Base-by-base conservation (phyloP, 2,113 vertebrate genomes). In the Polyodon spathula region DNA sequence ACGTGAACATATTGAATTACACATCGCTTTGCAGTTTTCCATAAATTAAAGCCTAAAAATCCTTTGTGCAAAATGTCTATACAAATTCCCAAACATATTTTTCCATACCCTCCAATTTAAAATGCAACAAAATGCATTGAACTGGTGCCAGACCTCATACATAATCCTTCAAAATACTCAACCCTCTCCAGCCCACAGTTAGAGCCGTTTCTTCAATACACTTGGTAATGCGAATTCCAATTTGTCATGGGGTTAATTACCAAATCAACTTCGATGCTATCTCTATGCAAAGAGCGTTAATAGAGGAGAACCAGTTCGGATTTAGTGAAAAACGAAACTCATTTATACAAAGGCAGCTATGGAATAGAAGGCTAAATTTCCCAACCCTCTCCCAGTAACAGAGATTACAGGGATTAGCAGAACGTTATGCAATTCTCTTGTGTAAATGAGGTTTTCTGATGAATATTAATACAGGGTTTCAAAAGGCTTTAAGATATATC, bases 381-480 rank as follows among this genome's bases (percentile, higher is more conserved):
- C 15, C 10, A 39, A n/a, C 52, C 14, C 12, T 6, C 50, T 40
- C 37, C 4, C 12, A 50, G 48, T 39, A 15, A 42, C 40, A 59
- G 7, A 43, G 12, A 61, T 54, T 37, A 61, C 54, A 40, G 10
- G 63, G 38, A 52, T 58, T 53, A 41, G 39, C 27, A 11, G 40
- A 15, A 14, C 12, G 53, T 44, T 2, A 40, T 10, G 50, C 6
- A 6, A 3, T 41, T 58, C 46, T 41, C 53, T 37, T 37, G 11
- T 58, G 37, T 27, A 40, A 56, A 58, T 41, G 6, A 40, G 6
- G 12, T 6, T 15, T 27, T 15, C 8, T 16, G 17, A 55, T 41
- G 42, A 61, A 59, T 61, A 56, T 66, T 61, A 27, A 57, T 56
- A 11, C 1, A 1, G 59, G 37, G 16, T 60, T 37, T 27, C 14